Percentiles rank a stretch among this genome's conserved stretches.
These are phyloP conservation scores for Hippocampus guttulatus DNA, from an alignment of 2,113 vertebrate species.

Conservation along the genomic window DNA sequence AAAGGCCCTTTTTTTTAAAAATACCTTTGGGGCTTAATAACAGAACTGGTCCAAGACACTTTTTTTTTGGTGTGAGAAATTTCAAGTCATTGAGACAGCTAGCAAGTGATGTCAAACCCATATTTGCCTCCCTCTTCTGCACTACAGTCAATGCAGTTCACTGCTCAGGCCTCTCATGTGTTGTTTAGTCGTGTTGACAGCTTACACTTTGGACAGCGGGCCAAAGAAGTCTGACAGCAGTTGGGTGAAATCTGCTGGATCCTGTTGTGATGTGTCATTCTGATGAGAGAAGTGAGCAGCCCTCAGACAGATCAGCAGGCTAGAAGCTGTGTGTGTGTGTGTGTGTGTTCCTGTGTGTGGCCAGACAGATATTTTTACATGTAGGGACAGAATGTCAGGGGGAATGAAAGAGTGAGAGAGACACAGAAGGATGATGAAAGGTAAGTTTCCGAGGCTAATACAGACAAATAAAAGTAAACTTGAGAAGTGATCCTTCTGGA, in stretches of 20 bases:
- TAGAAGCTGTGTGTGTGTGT: slow-evolving; percentile 6
- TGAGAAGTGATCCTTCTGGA: not conserved
- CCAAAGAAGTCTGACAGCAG: slow-evolving; percentile 28
- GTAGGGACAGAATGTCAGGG: slow-evolving; percentile 8
- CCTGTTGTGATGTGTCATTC: slow-evolving; percentile 51
- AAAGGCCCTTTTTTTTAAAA: not conserved
- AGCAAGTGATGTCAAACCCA: slow-evolving; percentile 13
- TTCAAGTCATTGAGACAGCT: slow-evolving; percentile 4
- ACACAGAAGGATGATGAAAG: slow-evolving; percentile 7
- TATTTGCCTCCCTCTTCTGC: slow-evolving; percentile 3
- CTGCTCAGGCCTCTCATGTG: slow-evolving; percentile 16
- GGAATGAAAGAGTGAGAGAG: not conserved
- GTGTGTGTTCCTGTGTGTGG: not conserved
- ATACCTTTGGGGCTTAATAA: not conserved
- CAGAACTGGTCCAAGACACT: not conserved
- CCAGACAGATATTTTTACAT: slow-evolving; percentile 10
- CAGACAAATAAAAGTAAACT: slow-evolving; percentile 3
- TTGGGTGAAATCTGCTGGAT: slow-evolving; percentile 35
- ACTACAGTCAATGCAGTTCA: slow-evolving; percentile 18
- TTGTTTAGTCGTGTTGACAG: slow-evolving; percentile 35
- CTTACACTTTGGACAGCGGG: slow-evolving; percentile 35
- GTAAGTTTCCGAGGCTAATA: slow-evolving; percentile 3
- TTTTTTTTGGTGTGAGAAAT: not conserved
- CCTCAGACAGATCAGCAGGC: slow-evolving; percentile 22
- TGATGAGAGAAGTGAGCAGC: slow-evolving; percentile 23